Evolutionary conservation across 2,888 invertebrate genomes (phyloP).

Genomic region (Harpagoxenus sublaevis): DNA sequence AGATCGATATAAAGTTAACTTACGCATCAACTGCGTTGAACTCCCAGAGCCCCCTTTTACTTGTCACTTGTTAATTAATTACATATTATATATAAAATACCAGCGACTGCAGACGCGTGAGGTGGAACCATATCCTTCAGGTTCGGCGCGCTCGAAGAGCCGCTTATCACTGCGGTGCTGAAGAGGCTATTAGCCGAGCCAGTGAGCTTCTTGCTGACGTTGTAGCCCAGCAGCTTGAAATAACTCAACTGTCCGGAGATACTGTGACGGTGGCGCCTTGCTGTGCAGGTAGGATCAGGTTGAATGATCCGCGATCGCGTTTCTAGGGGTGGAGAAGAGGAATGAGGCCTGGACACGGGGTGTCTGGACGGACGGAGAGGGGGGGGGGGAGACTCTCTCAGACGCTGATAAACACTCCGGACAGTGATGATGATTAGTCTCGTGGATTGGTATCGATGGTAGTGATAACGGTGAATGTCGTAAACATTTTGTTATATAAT

Average conservation of each 20-base stretch:
- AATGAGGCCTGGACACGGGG: constrained; percentile 81
- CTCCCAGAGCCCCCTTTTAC: too few relatives aligned
- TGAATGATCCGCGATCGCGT: constrained; percentile 85
- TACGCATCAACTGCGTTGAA: too few relatives aligned
- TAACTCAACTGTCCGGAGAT: constrained; percentile 98
- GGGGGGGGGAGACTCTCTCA: not conserved
- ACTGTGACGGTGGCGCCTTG: constrained; percentile 97
- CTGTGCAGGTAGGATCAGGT: constrained; percentile 86
- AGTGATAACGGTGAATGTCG: constrained; percentile 59
- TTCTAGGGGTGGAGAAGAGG: constrained; percentile 85
- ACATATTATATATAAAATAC: not conserved
- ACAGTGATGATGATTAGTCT: constrained; percentile 57
- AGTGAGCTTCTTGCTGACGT: constrained; percentile 90
- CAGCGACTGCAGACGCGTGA: constrained; percentile 89
- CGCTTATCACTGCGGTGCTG: constrained; percentile 98
- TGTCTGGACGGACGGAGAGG: constrained; percentile 20
- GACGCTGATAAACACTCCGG: constrained; percentile 66
- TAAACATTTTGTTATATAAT: constrained; percentile 56
- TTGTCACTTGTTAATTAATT: too few relatives aligned
- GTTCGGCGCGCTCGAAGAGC: constrained; percentile 97
- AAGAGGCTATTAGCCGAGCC: constrained; percentile 95
- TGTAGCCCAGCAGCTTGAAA: constrained; percentile 95
- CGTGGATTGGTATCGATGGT: constrained; percentile 69
- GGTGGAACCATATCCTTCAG: constrained; percentile 95
- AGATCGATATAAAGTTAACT: too few relatives aligned